phyloP scores from a whole-genome alignment of 2,113 vertebrate genomes.

The Halcyon malimbica region DNA sequence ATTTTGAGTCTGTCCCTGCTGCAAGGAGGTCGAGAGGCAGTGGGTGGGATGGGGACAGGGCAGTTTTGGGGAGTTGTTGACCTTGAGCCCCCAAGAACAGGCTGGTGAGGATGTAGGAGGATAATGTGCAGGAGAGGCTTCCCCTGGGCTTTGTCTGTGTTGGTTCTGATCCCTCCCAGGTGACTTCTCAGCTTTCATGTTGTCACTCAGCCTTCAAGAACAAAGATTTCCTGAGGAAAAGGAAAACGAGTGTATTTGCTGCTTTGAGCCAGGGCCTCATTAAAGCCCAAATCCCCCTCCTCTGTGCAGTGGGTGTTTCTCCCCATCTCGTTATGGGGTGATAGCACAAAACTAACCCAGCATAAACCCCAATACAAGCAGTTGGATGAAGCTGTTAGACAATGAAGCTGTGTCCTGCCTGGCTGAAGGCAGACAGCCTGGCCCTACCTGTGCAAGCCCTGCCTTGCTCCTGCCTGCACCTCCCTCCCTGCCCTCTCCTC shows the following conservation, averaged over 20 bases:
- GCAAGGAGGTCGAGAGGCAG: not conserved
- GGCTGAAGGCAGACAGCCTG: not conserved
- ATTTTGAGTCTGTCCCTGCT: not conserved
- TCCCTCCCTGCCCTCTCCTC: not conserved
- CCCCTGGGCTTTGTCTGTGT: not conserved
- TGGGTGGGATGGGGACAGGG: not conserved
- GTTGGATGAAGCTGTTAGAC: not conserved
- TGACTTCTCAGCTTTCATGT: not conserved
- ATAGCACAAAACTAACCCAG: not conserved
- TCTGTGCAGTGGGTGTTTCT: accelerated
- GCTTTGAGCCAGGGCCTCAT: not conserved
- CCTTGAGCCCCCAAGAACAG: not conserved
- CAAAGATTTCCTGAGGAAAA: not conserved
- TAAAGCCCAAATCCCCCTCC: not conserved
- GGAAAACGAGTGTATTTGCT: not conserved
- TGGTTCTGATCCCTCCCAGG: not conserved
- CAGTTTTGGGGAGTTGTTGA: not conserved
- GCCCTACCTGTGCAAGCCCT: not conserved
- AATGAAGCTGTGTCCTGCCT: not conserved
- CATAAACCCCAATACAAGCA: too few relatives aligned
- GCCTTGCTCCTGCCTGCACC: not conserved
- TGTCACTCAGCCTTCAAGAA: not conserved
- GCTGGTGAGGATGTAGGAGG: not conserved
- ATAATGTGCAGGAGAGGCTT: not conserved
- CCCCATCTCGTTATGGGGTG: accelerated